phyloP scores from a whole-genome alignment of 1,140 invertebrate genomes.

The Nasonia vitripennis region DNA sequence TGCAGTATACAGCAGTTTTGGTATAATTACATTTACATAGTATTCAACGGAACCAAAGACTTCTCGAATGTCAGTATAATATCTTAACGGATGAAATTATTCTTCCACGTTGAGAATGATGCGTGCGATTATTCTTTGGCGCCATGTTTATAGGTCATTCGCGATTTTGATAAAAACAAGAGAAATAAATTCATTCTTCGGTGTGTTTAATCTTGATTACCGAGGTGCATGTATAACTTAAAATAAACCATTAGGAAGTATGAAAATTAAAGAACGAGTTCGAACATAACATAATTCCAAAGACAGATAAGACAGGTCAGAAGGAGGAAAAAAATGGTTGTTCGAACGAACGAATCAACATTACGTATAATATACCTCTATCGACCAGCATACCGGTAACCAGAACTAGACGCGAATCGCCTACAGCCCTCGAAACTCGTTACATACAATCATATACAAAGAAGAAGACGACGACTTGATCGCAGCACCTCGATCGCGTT shows the following conservation, averaged over 20 bases:
- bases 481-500: not conserved
- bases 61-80: not conserved
- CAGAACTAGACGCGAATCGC: not conserved
- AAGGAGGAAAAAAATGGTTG: too few species aligned
- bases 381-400: not conserved
- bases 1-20: conserved; percentile 8
- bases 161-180: not conserved
- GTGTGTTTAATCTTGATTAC: not conserved
- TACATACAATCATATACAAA: conserved; percentile 12
- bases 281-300: too few species aligned
- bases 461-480: not conserved
- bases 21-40: conserved; percentile 10
- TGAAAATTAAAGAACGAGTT: too few species aligned
- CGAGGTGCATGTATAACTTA: not conserved
- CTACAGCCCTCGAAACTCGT: not conserved
- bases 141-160: not conserved
- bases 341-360: not conserved
- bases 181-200: not conserved
- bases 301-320: too few species aligned
- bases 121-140: not conserved
- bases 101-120: too few species aligned
- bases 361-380: not conserved
- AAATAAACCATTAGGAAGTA: too few species aligned
- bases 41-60: not conserved
- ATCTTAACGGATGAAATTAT: not conserved